Evolutionary conservation across 2,113 vertebrate species (phyloP).

Genomic region (Plestiodon gilberti): DNA sequence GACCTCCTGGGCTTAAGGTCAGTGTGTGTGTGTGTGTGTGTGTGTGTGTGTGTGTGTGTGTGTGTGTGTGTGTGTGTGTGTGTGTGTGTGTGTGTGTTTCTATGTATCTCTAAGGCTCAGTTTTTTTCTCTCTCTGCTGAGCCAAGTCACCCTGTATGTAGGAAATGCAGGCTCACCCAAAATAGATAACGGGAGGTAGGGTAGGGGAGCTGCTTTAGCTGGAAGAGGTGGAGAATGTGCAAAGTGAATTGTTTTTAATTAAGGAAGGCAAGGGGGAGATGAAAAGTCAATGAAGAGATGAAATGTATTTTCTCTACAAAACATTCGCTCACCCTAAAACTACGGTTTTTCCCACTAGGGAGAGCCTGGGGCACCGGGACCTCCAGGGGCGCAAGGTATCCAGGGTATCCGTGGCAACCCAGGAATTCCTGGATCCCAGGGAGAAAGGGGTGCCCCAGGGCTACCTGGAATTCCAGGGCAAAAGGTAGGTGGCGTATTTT

Average conservation of each 20-base stretch:
- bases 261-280: neutral
- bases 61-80: neutral
- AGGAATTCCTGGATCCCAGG: slow-evolving; percentile 80
- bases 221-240: too few species aligned
- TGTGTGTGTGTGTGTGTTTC: fast-evolving
- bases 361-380: slow-evolving; percentile 82
- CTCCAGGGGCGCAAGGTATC: slow-evolving; percentile 86
- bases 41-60: neutral
- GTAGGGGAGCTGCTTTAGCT: neutral
- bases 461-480: slow-evolving; percentile 77
- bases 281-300: neutral
- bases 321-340: neutral
- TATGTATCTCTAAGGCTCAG: neutral
- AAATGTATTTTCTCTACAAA: neutral
- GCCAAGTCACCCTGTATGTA: neutral
- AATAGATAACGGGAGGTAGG: neutral
- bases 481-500: slow-evolving; percentile 66
- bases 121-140: neutral
- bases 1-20: slow-evolving; percentile 87
- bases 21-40: neutral
- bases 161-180: neutral
- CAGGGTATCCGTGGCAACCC: slow-evolving; percentile 85
- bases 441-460: slow-evolving; percentile 78
- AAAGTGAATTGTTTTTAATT: neutral
- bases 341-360: slow-evolving; percentile 72